phyloP scores from a whole-genome alignment of 2,797 vertebrate species.

The Rhadinocentrus ornatus region DNA sequence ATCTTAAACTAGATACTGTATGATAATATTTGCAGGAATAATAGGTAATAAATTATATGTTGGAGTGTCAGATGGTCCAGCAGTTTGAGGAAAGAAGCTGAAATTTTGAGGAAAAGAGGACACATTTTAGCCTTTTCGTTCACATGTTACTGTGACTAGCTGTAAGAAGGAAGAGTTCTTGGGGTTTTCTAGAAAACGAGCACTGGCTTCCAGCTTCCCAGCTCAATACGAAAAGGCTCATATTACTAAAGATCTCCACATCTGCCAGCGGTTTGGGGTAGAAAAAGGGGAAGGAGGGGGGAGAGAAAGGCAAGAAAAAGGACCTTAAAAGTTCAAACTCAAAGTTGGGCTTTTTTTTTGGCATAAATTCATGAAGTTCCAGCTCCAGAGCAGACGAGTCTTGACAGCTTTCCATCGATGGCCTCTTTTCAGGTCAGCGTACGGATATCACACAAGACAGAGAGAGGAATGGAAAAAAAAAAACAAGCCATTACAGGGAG shows the following conservation, averaged over 20 bases:
- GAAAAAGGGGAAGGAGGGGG: slow-evolving; percentile 36
- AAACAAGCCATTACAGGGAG: slow-evolving; percentile 40
- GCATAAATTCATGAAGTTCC: slow-evolving; percentile 64
- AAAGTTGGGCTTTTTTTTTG: slow-evolving; percentile 69
- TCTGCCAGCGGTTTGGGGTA: slow-evolving; percentile 86
- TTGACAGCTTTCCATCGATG: slow-evolving; percentile 79
- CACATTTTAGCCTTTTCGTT: slow-evolving; percentile 21
- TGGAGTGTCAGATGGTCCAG: slow-evolving; percentile 30
- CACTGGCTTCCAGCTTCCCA: slow-evolving; percentile 82
- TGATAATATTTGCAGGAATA: slow-evolving; percentile 70
- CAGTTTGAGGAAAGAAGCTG: slow-evolving; percentile 21
- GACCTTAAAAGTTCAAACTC: slow-evolving; percentile 82
- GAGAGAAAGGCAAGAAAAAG: slow-evolving; percentile 58
- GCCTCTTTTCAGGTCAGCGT: slow-evolving; percentile 61
- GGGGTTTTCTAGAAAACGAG: slow-evolving; percentile 78
- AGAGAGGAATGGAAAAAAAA: slow-evolving; percentile 68
- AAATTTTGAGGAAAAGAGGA: slow-evolving; percentile 10
- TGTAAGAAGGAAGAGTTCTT: slow-evolving; percentile 73
- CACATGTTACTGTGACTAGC: slow-evolving; percentile 68
- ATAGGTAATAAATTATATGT: slow-evolving; percentile 51
- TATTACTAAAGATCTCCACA: slow-evolving; percentile 87
- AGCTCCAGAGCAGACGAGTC: slow-evolving; percentile 64
- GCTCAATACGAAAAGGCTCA: slow-evolving; percentile 81
- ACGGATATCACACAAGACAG: slow-evolving; percentile 78
- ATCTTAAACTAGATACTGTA: slow-evolving; percentile 59